phyloP scores from a whole-genome alignment of 2,888 invertebrate genomes.

The Gandaritis pyraliata region DNA sequence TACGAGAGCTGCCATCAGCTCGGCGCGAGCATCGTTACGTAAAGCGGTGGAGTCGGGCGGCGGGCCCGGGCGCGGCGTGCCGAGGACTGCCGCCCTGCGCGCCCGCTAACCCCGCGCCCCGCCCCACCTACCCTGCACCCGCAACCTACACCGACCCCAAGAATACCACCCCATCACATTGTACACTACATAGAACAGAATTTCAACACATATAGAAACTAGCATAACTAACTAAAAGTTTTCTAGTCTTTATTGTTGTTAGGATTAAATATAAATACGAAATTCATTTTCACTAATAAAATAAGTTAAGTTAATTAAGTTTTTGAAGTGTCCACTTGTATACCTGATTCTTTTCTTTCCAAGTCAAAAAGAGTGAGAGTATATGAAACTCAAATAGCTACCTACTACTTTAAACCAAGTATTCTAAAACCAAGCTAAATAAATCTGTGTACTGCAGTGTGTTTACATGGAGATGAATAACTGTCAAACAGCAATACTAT shows the following conservation, averaged over 20 bases:
- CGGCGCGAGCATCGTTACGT: conserved; percentile 72
- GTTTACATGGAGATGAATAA: conserved; percentile 18
- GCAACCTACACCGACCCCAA: conserved; percentile 41
- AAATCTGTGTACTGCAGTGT: neutral
- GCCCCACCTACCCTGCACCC: conserved; percentile 39
- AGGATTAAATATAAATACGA: too few species aligned
- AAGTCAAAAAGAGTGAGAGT: too few species aligned
- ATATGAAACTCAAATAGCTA: too few species aligned
- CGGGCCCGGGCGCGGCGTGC: conserved; percentile 73
- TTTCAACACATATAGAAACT: conserved; percentile 4
- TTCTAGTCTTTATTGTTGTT: neutral
- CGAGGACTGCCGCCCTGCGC: conserved; percentile 63
- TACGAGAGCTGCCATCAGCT: conserved; percentile 86
- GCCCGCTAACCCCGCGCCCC: conserved; percentile 52
- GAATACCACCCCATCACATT: conserved; percentile 53
- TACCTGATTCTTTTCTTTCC: too few species aligned
- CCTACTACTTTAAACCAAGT: too few species aligned
- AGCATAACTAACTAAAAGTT: too few species aligned
- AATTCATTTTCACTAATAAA: too few species aligned
- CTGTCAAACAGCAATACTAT: conserved; percentile 14
- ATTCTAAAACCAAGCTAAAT: too few species aligned
- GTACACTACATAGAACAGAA: conserved; percentile 28
- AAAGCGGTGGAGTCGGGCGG: conserved; percentile 63
- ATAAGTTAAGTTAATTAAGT: too few species aligned
- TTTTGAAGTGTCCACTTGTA: too few species aligned